Conservation (phyloP, 2,797 vertebrate species). For the Gymnopithys bicolor region DNA sequence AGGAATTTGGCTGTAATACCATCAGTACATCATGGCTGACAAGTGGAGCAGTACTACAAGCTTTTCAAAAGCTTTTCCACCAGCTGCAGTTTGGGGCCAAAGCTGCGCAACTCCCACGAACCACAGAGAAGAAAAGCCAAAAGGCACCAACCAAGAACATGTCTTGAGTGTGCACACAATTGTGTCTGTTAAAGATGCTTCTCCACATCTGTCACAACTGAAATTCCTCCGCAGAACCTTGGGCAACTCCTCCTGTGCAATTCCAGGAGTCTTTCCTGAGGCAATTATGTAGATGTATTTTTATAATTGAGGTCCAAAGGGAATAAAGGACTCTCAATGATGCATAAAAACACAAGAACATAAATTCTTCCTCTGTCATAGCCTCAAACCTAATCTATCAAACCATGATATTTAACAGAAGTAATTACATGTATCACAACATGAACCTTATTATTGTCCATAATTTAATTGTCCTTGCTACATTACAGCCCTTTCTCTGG, state of each 20-base stretch:
- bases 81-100: not conserved
- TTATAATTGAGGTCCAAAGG: constrained; percentile 61
- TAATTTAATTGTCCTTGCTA: constrained; percentile 60
- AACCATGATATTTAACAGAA: constrained; percentile 51
- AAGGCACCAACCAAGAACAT: rapidly evolving
- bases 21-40: not conserved
- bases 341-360: constrained; percentile 48
- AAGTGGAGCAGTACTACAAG: not conserved
- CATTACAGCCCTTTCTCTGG: constrained; percentile 2
- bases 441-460: constrained; percentile 49
- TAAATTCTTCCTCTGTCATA: constrained; percentile 40
- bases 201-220: rapidly evolving
- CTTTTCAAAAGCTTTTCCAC: not conserved
- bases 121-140: not conserved
- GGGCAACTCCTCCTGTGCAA: not conserved
- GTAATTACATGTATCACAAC: constrained; percentile 57
- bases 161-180: not conserved
- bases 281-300: constrained; percentile 54
- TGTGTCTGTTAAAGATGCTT: not conserved
- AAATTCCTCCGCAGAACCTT: not conserved
- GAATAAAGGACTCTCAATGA: constrained; percentile 53
- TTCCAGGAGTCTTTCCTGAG: constrained; percentile 16
- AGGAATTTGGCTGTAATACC: not conserved
- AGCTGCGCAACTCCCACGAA: not conserved
- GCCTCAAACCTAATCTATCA: constrained; percentile 58